Conservation (phyloP, 2,113 vertebrate species). For the Octodon degus region DNA sequence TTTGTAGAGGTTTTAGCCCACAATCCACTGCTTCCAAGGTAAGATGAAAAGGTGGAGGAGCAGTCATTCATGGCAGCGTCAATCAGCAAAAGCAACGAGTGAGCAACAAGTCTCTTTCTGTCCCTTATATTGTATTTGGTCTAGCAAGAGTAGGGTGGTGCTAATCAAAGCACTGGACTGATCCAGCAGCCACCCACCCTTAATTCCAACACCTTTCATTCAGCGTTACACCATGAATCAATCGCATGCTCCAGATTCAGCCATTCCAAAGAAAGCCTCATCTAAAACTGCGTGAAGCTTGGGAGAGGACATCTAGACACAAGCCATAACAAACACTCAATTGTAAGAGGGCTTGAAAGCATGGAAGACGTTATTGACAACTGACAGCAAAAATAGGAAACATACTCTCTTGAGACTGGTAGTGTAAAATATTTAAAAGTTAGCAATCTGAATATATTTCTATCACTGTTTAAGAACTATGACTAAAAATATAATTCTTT, state of each 20-base stretch:
- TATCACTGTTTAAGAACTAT: neutral
- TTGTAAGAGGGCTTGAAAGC: neutral
- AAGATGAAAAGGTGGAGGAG: neutral
- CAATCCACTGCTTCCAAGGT: neutral
- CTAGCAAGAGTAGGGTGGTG: neutral
- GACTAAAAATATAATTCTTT: neutral
- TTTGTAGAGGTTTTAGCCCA: neutral
- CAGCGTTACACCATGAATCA: neutral
- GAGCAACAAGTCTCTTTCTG: neutral
- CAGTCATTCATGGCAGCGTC: neutral
- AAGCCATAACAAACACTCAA: neutral
- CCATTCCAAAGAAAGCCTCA: neutral
- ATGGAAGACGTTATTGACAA: neutral
- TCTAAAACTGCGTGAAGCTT: neutral
- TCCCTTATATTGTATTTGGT: neutral
- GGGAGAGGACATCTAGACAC: neutral
- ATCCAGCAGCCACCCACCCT: neutral
- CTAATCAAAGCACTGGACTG: neutral
- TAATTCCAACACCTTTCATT: neutral
- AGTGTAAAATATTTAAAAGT: neutral
- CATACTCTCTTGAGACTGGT: neutral
- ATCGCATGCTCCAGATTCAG: neutral
- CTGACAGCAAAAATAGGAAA: neutral
- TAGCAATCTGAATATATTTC: neutral
- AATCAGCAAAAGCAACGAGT: neutral